Base-by-base conservation (phyloP, 2,888 invertebrate genomes). In the Serrognathus titanus region DNA sequence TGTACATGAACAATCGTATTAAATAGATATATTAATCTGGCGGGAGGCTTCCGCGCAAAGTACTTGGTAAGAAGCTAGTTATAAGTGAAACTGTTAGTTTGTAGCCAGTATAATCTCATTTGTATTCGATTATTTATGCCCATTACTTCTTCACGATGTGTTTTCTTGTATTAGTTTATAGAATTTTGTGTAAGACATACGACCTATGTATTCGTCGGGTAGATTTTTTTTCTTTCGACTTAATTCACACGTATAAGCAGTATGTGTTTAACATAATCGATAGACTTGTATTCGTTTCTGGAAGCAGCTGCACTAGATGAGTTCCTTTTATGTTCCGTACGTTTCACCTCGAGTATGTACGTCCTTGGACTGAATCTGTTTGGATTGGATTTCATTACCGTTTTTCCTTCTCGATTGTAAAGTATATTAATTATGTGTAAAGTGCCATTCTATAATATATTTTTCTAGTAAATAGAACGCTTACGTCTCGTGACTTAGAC, bases 401-500 rank as follows among this genome's bases (percentile, higher is more conserved):
- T 31, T 31, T 31, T 31, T 31, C 24, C 24, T 31, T 31, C 24
- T 31, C 49, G 59, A 67, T 60, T 70, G 69, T 71, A 70, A 69
- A 70, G 65, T 70, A 70, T 69, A 69, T 70, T 55, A 57, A n/a
- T 49, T 72, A 71, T 73, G 71, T 75, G 75, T 75, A 76, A 75
- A 78, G 78, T 78, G 78, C 78, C 78, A 78, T 77, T 66, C 76
- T 74, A 75, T 71, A 72, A 76, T 77, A 77, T 77, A 78, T 78
- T 77, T 78, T 77, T 78, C 75, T 78, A 78, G 77, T 75, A 75
- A 69, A 76, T 77, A 78, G 77, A 76, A 73, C 74, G 78, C 78
- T 78, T 77, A 76, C 73, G 76, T 77, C 75, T 76, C 72, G 76
- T 76, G 75, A 76, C 73, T 75, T 76, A 76, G 76, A 76, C 73